These are phyloP conservation scores for Oryzias javanicus DNA, from an alignment of 2,113 vertebrate genomes.

Conservation along the genomic window DNA sequence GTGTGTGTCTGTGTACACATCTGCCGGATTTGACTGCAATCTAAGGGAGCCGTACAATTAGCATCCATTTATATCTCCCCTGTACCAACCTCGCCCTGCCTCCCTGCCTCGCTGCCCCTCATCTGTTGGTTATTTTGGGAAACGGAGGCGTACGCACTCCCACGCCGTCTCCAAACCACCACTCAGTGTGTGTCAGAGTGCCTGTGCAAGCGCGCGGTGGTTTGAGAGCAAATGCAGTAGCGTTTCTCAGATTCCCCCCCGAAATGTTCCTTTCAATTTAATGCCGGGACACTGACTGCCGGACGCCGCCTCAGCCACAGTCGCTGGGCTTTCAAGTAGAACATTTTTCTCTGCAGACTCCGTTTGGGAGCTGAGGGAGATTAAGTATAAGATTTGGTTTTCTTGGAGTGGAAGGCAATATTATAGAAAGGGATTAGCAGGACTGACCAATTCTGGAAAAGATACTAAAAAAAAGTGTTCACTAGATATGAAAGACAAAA, in stretches of 20 bases:
- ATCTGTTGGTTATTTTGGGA: slow-evolving; percentile 68
- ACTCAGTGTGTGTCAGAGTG: slow-evolving; percentile 45
- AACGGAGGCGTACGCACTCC: slow-evolving; percentile 56
- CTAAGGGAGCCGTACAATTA: slow-evolving; percentile 66
- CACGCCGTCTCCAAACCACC: slow-evolving; percentile 65
- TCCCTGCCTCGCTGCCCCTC: slow-evolving; percentile 63
- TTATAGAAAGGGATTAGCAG: slow-evolving; percentile 8
- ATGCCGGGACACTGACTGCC: slow-evolving; percentile 33
- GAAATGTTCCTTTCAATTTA: slow-evolving; percentile 53
- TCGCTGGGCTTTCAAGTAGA: slow-evolving; percentile 31
- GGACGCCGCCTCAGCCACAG: slow-evolving; percentile 14
- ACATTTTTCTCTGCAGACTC: slow-evolving; percentile 7
- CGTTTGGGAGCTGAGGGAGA: slow-evolving; percentile 8
- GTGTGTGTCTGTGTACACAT: slow-evolving; percentile 14
- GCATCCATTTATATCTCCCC: slow-evolving; percentile 64
- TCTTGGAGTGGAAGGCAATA: slow-evolving; percentile 15
- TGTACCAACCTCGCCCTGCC: slow-evolving; percentile 60
- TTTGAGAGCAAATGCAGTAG: slow-evolving; percentile 31
- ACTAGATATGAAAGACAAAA: slow-evolving; percentile 9
- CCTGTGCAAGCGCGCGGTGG: slow-evolving; percentile 5
- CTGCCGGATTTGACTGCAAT: slow-evolving; percentile 45
- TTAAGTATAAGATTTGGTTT: slow-evolving; percentile 17
- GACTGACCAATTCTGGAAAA: slow-evolving; percentile 12
- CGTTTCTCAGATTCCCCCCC: slow-evolving; percentile 27
- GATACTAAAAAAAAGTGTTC: not conserved